Evolutionary conservation across 1,140 invertebrate species (phyloP).

Genomic region (Palaemon carinicauda): DNA sequence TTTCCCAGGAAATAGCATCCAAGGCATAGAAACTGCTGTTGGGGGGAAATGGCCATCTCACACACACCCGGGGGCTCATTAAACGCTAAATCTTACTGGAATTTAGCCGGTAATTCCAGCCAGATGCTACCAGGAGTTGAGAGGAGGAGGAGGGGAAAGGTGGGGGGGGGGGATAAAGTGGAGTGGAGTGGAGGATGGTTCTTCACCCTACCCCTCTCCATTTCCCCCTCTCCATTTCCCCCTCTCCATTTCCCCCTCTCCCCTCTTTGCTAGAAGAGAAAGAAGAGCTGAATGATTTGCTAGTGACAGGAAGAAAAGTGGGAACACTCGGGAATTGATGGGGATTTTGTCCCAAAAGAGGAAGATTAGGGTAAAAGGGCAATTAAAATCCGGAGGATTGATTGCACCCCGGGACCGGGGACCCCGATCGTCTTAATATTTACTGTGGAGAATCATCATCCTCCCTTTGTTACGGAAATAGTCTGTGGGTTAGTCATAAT

Average conservation of each 20-base stretch:
- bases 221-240: not conserved
- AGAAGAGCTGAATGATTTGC: not conserved
- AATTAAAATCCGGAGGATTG: too few species aligned
- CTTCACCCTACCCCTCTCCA: not conserved
- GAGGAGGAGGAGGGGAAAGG: too few species aligned
- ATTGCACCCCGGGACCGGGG: too few species aligned
- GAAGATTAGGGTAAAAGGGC: too few species aligned
- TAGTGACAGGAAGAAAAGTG: not conserved
- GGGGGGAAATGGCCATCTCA: slow-evolving; percentile 49
- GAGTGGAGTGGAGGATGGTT: not conserved
- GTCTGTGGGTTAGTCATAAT: too few species aligned
- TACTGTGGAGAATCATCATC: too few species aligned
- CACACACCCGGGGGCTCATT: slow-evolving; percentile 43
- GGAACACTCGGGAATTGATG: not conserved
- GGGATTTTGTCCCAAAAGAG: too few species aligned
- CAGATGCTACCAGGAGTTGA: slow-evolving; percentile 33
- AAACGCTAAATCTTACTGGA: slow-evolving; percentile 53
- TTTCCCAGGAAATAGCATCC: not conserved
- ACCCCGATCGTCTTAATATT: too few species aligned
- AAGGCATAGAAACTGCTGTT: not conserved
- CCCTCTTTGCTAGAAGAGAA: not conserved
- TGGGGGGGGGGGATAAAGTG: not conserved
- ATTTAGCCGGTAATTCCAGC: slow-evolving; percentile 51
- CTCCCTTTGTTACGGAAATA: too few species aligned
- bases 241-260: not conserved